phyloP scores from a whole-genome alignment of 2,888 invertebrate genomes.

The Drosophila multiciliata region DNA sequence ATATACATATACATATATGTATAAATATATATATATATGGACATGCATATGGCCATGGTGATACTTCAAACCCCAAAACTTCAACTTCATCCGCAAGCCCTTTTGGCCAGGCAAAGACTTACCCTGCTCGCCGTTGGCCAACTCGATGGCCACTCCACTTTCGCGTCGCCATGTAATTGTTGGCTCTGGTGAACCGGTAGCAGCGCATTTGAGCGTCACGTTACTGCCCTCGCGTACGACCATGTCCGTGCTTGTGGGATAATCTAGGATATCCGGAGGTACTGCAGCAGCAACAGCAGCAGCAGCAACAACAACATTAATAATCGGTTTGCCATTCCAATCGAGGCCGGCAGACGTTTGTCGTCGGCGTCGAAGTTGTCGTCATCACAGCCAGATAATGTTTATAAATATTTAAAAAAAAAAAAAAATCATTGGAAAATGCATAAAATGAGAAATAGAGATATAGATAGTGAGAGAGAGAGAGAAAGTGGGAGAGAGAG shows the following conservation, averaged over 20 bases:
- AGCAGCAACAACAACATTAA: neutral
- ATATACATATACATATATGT: slow-evolving; percentile 5
- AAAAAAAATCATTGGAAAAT: slow-evolving; percentile 4
- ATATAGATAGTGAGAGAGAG: slow-evolving; percentile 6
- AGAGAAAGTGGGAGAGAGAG: slow-evolving; percentile 15
- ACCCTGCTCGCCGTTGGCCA: slow-evolving; percentile 90
- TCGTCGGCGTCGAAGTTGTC: slow-evolving; percentile 36
- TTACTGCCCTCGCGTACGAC: slow-evolving; percentile 94
- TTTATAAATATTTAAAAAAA: slow-evolving; percentile 50
- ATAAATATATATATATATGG: slow-evolving; percentile 13
- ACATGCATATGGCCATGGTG: slow-evolving; percentile 50
- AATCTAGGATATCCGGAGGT: slow-evolving; percentile 94
- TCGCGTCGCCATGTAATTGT: slow-evolving; percentile 95
- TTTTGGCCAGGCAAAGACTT: slow-evolving; percentile 68
- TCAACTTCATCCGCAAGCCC: slow-evolving; percentile 35
- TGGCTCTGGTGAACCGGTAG: slow-evolving; percentile 94
- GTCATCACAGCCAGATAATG: slow-evolving; percentile 62
- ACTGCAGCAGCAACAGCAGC: slow-evolving; percentile 86
- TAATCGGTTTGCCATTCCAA: slow-evolving; percentile 44
- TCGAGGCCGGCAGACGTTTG: slow-evolving; percentile 67
- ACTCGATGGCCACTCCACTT: slow-evolving; percentile 90
- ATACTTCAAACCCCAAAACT: slow-evolving; percentile 34
- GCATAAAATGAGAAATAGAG: slow-evolving; percentile 36
- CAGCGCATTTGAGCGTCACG: slow-evolving; percentile 94
- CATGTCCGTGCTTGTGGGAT: slow-evolving; percentile 94